phyloP scores from a whole-genome alignment of 1,140 invertebrate genomes.

The Watersipora subatra region DNA sequence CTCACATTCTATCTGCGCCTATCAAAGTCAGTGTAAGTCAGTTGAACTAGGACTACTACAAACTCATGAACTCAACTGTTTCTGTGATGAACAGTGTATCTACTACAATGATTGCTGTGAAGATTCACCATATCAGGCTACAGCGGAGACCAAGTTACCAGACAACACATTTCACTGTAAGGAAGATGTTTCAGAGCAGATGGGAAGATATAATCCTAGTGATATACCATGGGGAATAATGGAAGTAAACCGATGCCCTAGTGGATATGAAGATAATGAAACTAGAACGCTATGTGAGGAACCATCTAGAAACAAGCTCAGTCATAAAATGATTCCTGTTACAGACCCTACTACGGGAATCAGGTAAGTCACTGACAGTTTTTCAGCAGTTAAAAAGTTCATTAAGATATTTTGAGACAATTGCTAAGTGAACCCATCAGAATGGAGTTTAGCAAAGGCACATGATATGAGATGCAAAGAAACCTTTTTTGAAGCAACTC shows the following conservation, averaged over 20 bases:
- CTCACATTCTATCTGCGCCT: not conserved
- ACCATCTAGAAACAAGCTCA: not conserved
- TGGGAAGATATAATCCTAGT: not conserved
- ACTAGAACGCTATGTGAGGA: not conserved
- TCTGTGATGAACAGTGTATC: not conserved
- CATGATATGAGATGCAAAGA: no score
- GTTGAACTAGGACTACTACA: not conserved
- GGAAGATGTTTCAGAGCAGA: no score
- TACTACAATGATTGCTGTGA: not conserved
- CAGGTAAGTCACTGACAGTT: not conserved
- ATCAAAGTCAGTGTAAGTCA: not conserved
- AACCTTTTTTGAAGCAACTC: no score
- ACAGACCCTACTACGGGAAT: not conserved
- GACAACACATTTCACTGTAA: no score
- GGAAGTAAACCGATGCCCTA: not conserved
- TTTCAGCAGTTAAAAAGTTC: not conserved
- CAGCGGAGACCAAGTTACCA: not conserved
- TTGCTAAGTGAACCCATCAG: no score
- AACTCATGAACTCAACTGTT: not conserved
- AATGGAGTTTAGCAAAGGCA: no score
- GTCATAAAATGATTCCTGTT: not conserved
- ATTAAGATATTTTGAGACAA: not conserved
- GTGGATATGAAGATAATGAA: not conserved
- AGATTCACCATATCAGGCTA: not conserved
- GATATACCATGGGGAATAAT: not conserved